Evolutionary conservation across 2,113 vertebrate species (phyloP), one percentile per base, ranked within the genome.

Genomic region (Brienomyrus brachyistius): DNA sequence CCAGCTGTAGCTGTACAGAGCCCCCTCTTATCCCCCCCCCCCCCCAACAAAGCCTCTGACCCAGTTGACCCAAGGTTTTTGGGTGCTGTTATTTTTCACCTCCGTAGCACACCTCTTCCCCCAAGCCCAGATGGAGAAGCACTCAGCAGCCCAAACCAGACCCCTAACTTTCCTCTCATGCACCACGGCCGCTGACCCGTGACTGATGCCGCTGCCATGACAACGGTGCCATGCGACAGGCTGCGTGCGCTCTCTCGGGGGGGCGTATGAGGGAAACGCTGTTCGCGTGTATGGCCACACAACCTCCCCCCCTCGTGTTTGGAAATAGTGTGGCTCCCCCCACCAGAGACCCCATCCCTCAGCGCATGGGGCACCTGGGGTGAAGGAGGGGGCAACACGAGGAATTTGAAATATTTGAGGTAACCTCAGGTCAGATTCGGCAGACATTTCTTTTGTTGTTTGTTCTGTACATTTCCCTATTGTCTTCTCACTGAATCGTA

Each of bases 181-280:
- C 52, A 52, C 82, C 87, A 74, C 86, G 52, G 90, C 66, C 43
- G 45, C 86, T 90, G 82, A 90, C 86, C 89, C 87, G 88, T 91
- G 92, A 91, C 90, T 89, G 40, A 88, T 86, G 87, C 86, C 59
- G 87, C 83, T 93, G 84, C 92, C 89, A 93, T 93, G 91, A 89
- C 90, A 91, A 92, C 91, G 47, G 17, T 59, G 48, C 91, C 91
- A 90, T 93, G 80, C 87, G 88, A 84, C 74, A 56, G 88, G 66
- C 89, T 47, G 50, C 40, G 89, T 35, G 9, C 77, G 54, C 43
- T 83, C 80, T 89, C 52, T 85, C 15, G 7, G 88, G 80, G n/a
- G 51, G 2, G 31, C 40, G 45, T 40, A 62, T 51, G 80, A n/a
- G 23, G 4, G 51, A 54, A 82, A 89, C 50, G 51, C 47, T 8